Base-by-base conservation (phyloP, 2,888 invertebrate genomes). In the Drosophila mimica region DNA sequence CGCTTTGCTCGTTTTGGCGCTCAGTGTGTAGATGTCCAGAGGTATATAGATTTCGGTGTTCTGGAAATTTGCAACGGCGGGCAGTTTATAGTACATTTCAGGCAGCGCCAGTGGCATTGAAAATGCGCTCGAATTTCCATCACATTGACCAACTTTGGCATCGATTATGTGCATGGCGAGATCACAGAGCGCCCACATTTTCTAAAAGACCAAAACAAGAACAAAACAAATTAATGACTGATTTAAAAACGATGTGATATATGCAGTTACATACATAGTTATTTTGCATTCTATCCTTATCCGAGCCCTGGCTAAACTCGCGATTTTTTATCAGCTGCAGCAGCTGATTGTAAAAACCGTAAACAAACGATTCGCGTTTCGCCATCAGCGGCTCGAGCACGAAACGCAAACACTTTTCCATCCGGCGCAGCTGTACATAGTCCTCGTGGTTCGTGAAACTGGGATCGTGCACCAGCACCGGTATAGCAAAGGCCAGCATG, bases 161-260 rank as follows among this genome's bases (percentile, higher is more conserved):
- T 97, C 95, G 83, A 99, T 96, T 89, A 99, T 95, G 57, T 97
- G 97, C 94, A 98, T 96, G 20, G 98, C 97, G 79, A 99, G 94
- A 94, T 99, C 99, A 94, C 99, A 99, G 62, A 98, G 96, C 34
- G 99, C 97, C 97, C 99, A 99, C 92, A 99, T 94, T 97, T 98
- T 99, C 98, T 99, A 93, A 0, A 30, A 54, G 64, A 60, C 40
- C 4, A 15, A 25, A 8, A 46, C 20, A 46, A 20, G 7, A 46
- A 2, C 20, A 46, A 8, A 67, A 2, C 15, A 36, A 4, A 15
- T 58, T 36, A 43, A 15, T 60, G 30, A 56, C 13, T 8, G 4
- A 33, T 0, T 0, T 4, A 48, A 6, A 48, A 17, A 11, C 17
- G 4, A 25, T n/a, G 3, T 11, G 2, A 31, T 17, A 20, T 25